Conservation (phyloP, 1,140 invertebrate genomes). For the Hycleus phaleratus region DNA sequence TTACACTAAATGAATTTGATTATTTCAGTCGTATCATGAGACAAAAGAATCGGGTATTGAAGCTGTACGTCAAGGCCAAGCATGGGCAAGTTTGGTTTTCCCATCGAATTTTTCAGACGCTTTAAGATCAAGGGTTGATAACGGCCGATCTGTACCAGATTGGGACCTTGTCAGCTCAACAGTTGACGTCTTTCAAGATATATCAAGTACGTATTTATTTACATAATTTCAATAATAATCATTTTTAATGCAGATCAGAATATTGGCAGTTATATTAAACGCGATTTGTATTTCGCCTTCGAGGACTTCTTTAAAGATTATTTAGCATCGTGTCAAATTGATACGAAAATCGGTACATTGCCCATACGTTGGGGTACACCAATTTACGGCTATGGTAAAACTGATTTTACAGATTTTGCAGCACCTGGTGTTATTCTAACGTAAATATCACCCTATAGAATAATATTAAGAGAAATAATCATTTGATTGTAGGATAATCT, state of each 20-base stretch:
- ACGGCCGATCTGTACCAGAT: slow-evolving; percentile 59
- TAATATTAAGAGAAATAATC: background rate
- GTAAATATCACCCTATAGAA: slow-evolving; percentile 43
- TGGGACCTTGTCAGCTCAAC: slow-evolving; percentile 74
- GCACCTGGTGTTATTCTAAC: slow-evolving; percentile 90
- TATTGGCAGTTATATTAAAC: slow-evolving; percentile 74
- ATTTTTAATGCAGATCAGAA: slow-evolving; percentile 63
- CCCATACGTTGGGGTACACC: slow-evolving; percentile 59
- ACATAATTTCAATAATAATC: background rate
- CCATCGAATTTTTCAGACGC: slow-evolving; percentile 79
- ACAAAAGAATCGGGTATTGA: slow-evolving; percentile 57
- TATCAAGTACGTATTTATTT: slow-evolving; percentile 58
- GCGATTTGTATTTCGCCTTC: slow-evolving; percentile 72
- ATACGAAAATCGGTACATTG: slow-evolving; percentile 71
- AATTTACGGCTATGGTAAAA: slow-evolving; percentile 77
- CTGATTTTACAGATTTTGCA: slow-evolving; percentile 91
- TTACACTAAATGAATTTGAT: too few species aligned
- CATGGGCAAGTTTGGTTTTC: slow-evolving; percentile 82
- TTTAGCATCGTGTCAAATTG: slow-evolving; percentile 61
- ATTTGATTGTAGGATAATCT: slow-evolving; percentile 70
- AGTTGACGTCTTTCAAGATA: slow-evolving; percentile 79
- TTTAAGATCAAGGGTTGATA: slow-evolving; percentile 59
- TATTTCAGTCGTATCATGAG: slow-evolving; percentile 45
- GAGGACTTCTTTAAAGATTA: slow-evolving; percentile 65
- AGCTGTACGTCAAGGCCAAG: slow-evolving; percentile 63